These are phyloP conservation scores for Priocnemis perturbator DNA, from an alignment of 2,888 invertebrate genomes.

Conservation along the genomic window DNA sequence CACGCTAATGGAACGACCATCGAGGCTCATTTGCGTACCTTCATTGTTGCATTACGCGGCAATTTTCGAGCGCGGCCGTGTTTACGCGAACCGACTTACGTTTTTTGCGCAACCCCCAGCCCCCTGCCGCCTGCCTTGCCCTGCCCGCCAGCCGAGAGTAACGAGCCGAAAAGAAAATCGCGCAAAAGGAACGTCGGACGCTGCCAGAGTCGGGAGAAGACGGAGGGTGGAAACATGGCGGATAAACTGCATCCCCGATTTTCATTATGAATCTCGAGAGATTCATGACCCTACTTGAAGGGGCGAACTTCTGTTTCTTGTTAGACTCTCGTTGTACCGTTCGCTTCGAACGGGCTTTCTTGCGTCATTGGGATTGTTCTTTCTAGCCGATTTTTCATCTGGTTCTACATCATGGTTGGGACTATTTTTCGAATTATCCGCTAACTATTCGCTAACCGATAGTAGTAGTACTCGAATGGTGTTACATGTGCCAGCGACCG, in stretches of 20 bases:
- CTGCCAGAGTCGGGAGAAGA: too few relatives aligned
- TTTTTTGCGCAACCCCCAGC: background rate
- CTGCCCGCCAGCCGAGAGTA: background rate
- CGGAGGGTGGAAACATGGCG: too few relatives aligned
- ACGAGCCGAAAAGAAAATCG: background rate
- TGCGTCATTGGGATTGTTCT: background rate
- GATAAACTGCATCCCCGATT: too few relatives aligned
- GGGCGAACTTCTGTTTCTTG: conserved; percentile 1
- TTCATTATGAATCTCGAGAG: too few relatives aligned
- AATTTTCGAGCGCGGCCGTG: background rate
- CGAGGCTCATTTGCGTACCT: conserved; percentile 12
- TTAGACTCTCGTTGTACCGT: too few relatives aligned
- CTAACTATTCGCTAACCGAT: too few relatives aligned
- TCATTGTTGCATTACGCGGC: conserved; percentile 9
- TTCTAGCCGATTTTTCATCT: background rate
- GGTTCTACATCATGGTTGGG: conserved; percentile 8
- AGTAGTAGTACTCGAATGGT: too few relatives aligned
- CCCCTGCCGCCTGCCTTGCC: background rate
- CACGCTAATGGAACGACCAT: conserved; percentile 14
- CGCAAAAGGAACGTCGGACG: too few relatives aligned
- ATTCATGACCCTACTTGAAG: too few relatives aligned
- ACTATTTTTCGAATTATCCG: too few relatives aligned
- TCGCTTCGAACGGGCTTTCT: too few relatives aligned
- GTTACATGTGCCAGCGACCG: too few relatives aligned
- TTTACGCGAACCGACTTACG: background rate